Percentiles rank a stretch among this genome's conserved stretches.
These are phyloP conservation scores for Cephus pulcher DNA, from an alignment of 2,888 invertebrate genomes.

Conservation along the genomic window DNA sequence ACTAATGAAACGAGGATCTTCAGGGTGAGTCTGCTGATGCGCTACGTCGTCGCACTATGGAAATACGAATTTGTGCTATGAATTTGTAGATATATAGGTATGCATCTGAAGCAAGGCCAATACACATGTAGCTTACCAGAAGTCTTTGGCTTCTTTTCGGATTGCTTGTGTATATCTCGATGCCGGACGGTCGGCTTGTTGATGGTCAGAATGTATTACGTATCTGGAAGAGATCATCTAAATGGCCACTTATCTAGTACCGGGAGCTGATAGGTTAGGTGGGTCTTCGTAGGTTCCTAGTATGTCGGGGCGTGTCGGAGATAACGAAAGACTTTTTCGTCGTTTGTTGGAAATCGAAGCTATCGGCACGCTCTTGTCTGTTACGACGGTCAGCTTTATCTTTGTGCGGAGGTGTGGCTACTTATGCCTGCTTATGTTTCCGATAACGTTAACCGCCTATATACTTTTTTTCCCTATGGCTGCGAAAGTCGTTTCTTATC, in stretches of 20 bases:
- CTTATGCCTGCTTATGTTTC: slow-evolving; percentile 3
- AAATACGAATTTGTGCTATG: neutral
- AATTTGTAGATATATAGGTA: neutral
- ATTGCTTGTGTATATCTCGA: neutral
- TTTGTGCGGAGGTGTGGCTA: slow-evolving; percentile 2
- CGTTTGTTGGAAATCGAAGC: slow-evolving; percentile 51
- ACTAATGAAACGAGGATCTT: slow-evolving; percentile 1
- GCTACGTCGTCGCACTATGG: neutral
- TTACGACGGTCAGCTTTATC: slow-evolving; percentile 8
- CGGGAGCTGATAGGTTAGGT: slow-evolving; percentile 35
- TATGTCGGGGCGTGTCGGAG: slow-evolving; percentile 56
- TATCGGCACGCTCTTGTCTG: slow-evolving; percentile 25
- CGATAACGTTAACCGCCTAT: neutral
- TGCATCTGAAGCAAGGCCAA: neutral
- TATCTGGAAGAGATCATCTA: slow-evolving; percentile 49
- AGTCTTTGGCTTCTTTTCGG: neutral
- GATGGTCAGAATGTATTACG: slow-evolving; percentile 9
- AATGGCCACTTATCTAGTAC: slow-evolving; percentile 52
- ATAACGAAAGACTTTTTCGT: slow-evolving; percentile 43
- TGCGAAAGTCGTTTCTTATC: neutral
- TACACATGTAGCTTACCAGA: neutral
- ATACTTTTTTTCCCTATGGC: neutral
- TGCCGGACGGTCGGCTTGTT: neutral
- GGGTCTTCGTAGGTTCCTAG: slow-evolving; percentile 38
- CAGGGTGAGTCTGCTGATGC: neutral